Base-by-base conservation (phyloP, 2,113 vertebrate species). In the Martes martes region DNA sequence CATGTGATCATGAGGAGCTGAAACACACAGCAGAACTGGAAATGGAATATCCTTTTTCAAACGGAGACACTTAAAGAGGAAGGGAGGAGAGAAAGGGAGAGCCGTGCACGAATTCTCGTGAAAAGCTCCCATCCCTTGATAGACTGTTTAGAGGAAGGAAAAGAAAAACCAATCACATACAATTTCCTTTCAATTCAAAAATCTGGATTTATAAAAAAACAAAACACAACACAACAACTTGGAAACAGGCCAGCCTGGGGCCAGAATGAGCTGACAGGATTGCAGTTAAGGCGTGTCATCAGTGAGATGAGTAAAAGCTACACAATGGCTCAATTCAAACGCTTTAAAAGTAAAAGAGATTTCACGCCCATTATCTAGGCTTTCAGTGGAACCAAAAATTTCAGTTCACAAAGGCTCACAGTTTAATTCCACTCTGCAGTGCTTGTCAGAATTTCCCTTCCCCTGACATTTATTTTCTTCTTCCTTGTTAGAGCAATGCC, bases 151-250 rank as follows among this genome's bases (percentile, higher is more conserved):
- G 36, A 95, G 69, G 57, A 95, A 88, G 85, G 74, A 89, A 94
- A 86, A 92, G 61, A 50, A 71, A 94, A 88, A 63, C 19, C 50
- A 95, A 73, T 89, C 63, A 71, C 36, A 28, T 7, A 33, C 61
- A 88, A 95, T 97, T 92, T 95, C 63, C 57, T 96, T 88, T 69
- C 91, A 84, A 88, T 93, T 96, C 88, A 76, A 94, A 95, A 76
- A 47, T 83, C 31, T 87, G 47, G 85, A 71, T 71, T 81, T 63
- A 45, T 55, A 87, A 45, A 82, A 83, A 95, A 63, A 63, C 11
- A 63, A 63, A 61, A 61, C 24, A 31, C 57, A 59, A 23, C 57
- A 59, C 8, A 16, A 67, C 6, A 67, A 71, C 59, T 76, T 83
- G 92, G 73, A n/a, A 36, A 23, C 4, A 7, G 74, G 83, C 78